These are phyloP conservation scores for Morpho achilles DNA, from an alignment of 2,888 invertebrate genomes.

Conservation along the genomic window DNA sequence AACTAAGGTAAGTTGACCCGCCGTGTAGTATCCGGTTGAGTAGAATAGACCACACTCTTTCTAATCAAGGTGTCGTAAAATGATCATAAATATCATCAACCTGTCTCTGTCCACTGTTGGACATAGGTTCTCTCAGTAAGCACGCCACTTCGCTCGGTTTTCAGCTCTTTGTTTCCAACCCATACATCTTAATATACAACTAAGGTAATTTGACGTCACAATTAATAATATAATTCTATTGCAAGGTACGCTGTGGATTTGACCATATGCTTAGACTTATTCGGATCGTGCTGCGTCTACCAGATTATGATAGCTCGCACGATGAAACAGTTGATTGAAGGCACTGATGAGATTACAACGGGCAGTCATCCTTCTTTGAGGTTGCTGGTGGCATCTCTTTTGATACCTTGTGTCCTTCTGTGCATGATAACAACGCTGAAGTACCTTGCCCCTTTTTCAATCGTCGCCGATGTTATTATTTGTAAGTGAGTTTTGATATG, in stretches of 20 bases:
- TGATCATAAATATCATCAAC: too few species aligned
- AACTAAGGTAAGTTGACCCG: too few species aligned
- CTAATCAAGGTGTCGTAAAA: too few species aligned
- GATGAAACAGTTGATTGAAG: slow-evolving; percentile 43
- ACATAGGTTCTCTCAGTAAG: too few species aligned
- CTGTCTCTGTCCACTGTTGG: too few species aligned
- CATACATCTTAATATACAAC: too few species aligned
- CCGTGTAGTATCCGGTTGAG: too few species aligned
- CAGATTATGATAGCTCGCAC: slow-evolving; percentile 39
- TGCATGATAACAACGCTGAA: slow-evolving; percentile 48
- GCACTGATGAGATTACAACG: slow-evolving; percentile 21
- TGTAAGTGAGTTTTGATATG: slow-evolving; percentile 30
- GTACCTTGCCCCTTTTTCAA: slow-evolving; percentile 49
- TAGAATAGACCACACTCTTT: too few species aligned
- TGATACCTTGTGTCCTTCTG: slow-evolving; percentile 42
- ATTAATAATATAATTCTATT: background rate
- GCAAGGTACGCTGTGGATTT: slow-evolving; percentile 40
- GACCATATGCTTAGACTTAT: slow-evolving; percentile 38
- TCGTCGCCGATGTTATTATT: slow-evolving; percentile 43
- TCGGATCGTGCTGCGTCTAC: slow-evolving; percentile 45
- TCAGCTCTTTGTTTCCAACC: too few species aligned
- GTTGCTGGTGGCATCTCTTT: slow-evolving; percentile 34
- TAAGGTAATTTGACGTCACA: too few species aligned
- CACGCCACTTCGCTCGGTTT: too few species aligned
- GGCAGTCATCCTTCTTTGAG: slow-evolving; percentile 29